Evolutionary conservation across 2,797 vertebrate genomes (phyloP).

Genomic region (Leptoclinus maculatus): DNA sequence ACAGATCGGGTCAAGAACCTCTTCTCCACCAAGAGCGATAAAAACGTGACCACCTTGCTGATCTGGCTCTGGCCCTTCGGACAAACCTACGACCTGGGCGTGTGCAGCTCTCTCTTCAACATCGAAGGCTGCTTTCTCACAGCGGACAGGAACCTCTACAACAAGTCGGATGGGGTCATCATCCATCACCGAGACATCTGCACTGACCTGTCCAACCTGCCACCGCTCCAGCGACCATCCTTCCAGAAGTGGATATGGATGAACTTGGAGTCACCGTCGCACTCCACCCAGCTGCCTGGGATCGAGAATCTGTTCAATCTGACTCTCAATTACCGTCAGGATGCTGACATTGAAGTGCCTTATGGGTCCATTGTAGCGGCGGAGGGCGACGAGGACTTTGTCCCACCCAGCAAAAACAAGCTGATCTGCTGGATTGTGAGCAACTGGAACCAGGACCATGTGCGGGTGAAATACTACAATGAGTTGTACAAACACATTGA

Average conservation of each 20-base stretch:
- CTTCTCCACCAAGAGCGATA: constrained; percentile 90
- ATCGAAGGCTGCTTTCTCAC: constrained; percentile 95
- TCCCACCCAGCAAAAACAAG: constrained; percentile 93
- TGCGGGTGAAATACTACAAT: constrained; percentile 97
- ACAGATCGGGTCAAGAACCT: constrained; percentile 92
- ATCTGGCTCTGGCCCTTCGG: constrained; percentile 99
- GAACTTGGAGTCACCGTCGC: constrained; percentile 97
- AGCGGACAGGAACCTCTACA: constrained; percentile 93
- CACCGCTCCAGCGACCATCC: constrained; percentile 89
- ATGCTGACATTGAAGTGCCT: constrained; percentile 98
- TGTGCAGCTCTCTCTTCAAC: constrained; percentile 92
- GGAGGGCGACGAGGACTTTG: constrained; percentile 90
- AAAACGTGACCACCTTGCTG: constrained; percentile 93
- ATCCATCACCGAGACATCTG: constrained; percentile 96
- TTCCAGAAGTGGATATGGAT: constrained; percentile 99
- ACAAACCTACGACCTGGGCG: constrained; percentile 92
- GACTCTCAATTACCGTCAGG: constrained; percentile 96
- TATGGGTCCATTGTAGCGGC: constrained; percentile 92
- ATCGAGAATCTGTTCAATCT: constrained; percentile 96
- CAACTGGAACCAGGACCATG: constrained; percentile 97
- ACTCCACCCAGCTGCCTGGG: constrained; percentile 92
- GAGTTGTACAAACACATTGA: constrained; percentile 97
- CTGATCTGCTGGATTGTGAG: constrained; percentile 98
- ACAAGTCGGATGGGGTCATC: constrained; percentile 93
- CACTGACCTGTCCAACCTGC: constrained; percentile 95